Base-by-base conservation (phyloP, 2,113 vertebrate species). In the Capreolus pygargus region DNA sequence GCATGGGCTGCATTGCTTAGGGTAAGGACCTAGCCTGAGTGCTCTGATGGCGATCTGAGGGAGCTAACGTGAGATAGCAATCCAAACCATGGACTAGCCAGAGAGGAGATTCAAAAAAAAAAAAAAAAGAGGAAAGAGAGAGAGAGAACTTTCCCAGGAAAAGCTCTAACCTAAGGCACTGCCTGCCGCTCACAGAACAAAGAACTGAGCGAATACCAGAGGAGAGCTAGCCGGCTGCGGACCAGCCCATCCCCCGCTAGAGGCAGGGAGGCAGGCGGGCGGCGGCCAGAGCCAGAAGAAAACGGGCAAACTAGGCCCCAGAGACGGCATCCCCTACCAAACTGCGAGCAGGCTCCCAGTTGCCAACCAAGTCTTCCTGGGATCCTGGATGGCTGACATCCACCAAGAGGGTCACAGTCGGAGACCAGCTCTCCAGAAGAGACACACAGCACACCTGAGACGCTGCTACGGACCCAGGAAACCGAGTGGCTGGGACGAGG, bases 401-500 rank as follows among this genome's bases (percentile, higher is more conserved):
- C 30, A 9, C n/a, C 61, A 64, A 30, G 61, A n/a, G 30, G 30
- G 7, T 64, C 61, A n/a, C 61, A 64, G 30, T 16, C 30, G 17
- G 61, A 64, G 61, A 64, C 33, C 61, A 64, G 30, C 30, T 64
- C 61, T 17, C 61, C 61, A 64, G 61, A 17, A n/a, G 61, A n/a
- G 61, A 17, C 61, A n/a, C 33, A 17, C 3, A 0, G 30, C 30
- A 64, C 30, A 33, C 61, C 61, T 64, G 30, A 64, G 30, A n/a
- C 0, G 15, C 14, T 33, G 30, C 61, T 64, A 15, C 3, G 2
- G 15, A 64, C 7, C 15, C 61, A n/a, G 30, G 61, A 64, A 64
- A 64, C 15, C 0, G 1, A 64, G 30, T 1, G 0, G 15, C 15
- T 64, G 61, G 61, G 30, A 16, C 61, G 16, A 7, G 61, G 30